Evolutionary conservation across 2,113 vertebrate genomes (phyloP), one percentile per base, ranked within the genome.

Genomic region (Periophthalmodon schlosseri): DNA sequence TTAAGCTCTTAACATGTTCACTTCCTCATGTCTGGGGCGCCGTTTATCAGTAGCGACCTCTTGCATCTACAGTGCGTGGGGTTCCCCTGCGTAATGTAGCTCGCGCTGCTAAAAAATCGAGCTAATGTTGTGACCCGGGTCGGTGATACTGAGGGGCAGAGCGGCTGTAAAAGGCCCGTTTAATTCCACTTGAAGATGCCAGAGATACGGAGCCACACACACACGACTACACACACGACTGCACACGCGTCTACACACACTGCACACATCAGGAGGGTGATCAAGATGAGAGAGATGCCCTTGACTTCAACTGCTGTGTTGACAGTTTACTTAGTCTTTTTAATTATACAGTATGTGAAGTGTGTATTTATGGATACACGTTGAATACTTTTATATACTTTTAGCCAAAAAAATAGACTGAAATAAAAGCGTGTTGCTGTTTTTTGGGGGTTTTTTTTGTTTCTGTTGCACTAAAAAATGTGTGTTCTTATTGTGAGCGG

Each of bases 241-340:
- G 28, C 28, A 28, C 28, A 28, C 28, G 3, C 28, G 3, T 2
- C 28, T 28, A 3, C 28, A 28, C 28, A 28, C 28, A 88, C 84
- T 81, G 82, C 72, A 63, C 23, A 73, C 70, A 86, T 86, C 78
- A 75, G 69, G 78, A 80, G 72, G 79, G 81, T 73, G 56, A 77
- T 89, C 68, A 58, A 78, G 81, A 89, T 90, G 67, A 23, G 72
- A 23, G 73, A 81, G 76, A 84, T 87, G 84, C 70, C 86, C 82
- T 86, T 87, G 85, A 76, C 74, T 80, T 64, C 52, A 56, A 39
- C 18, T 82, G 49, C 57, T 79, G 68, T 63, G 69, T 1, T 75
- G 67, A 74, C 68, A 72, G 75, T 58, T 58, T 44, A 70, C 21
- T 23, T 56, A 72, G 3, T 20, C 5, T 80, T 69, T 24, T 24